Percentiles rank a stretch among this genome's conserved stretches.
These are phyloP conservation scores for Cephus spinipes DNA, from an alignment of 2,888 invertebrate species.

Conservation along the genomic window DNA sequence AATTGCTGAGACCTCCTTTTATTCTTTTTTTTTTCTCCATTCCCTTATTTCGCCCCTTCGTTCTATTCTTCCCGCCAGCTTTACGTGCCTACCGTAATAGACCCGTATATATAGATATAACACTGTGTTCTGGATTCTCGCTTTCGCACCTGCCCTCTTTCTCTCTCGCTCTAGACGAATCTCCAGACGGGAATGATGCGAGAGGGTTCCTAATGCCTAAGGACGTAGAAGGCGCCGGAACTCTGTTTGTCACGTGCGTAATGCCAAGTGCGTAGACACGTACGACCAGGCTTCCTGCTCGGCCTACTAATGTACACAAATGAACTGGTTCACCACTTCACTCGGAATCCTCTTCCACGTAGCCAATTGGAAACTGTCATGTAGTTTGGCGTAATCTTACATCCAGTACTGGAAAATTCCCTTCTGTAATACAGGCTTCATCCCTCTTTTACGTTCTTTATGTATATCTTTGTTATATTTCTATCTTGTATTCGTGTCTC, in stretches of 20 bases:
- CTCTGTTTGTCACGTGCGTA: conserved; percentile 2
- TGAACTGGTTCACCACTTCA: conserved; percentile 1
- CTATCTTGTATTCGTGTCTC: neutral
- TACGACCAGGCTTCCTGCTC: neutral
- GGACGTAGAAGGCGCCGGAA: neutral
- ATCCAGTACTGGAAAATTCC: neutral
- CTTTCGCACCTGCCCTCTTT: neutral
- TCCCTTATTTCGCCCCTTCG: neutral
- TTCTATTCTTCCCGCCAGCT: neutral
- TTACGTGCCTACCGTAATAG: neutral
- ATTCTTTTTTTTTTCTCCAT: neutral
- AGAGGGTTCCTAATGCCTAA: neutral
- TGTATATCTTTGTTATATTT: neutral
- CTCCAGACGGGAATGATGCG: neutral
- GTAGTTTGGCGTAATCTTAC: neutral
- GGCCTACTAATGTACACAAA: conserved; percentile 8
- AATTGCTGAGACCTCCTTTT: neutral
- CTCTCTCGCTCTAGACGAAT: neutral
- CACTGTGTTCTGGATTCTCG: neutral
- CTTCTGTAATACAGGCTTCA: neutral
- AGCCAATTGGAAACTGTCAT: neutral
- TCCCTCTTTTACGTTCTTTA: neutral
- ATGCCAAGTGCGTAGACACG: conserved; percentile 1
- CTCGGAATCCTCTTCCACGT: neutral
- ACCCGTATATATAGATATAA: neutral